A percentile compares a stretch with the other conserved stretches of the same genome.
Evolutionary conservation across 2,113 vertebrate species (phyloP).

Genomic region (Mixornis gularis): DNA sequence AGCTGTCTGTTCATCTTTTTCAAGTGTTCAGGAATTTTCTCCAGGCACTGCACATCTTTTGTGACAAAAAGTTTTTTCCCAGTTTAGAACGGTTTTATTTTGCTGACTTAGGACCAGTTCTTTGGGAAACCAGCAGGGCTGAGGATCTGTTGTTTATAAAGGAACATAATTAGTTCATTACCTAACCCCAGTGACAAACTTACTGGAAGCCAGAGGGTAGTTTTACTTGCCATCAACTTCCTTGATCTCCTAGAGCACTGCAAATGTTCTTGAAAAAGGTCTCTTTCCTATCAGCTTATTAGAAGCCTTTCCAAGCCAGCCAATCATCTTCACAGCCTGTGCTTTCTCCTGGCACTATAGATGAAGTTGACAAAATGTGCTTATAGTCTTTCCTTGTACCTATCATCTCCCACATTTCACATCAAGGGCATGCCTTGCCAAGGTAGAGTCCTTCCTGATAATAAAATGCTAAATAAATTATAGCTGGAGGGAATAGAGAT

Average conservation of each 20-base stretch:
- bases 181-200: neutral
- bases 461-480: conserved; percentile 33
- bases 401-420: neutral
- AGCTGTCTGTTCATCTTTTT: neutral
- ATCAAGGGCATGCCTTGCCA: neutral
- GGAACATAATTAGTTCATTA: neutral
- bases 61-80: neutral
- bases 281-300: neutral
- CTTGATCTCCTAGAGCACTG: neutral
- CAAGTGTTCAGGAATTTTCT: neutral
- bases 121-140: neutral
- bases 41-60: neutral
- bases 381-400: neutral
- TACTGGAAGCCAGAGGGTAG: neutral
- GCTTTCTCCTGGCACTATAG: neutral
- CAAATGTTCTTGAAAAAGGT: neutral
- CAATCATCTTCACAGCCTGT: neutral
- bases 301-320: neutral
- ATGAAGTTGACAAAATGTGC: neutral
- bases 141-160: neutral
- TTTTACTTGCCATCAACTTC: neutral
- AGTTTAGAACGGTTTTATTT: neutral
- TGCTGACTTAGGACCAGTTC: neutral
- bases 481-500: neutral
- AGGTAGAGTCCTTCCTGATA: neutral